Evolutionary conservation across 2,797 vertebrate genomes (phyloP).

Genomic region (Poecile montanus): DNA sequence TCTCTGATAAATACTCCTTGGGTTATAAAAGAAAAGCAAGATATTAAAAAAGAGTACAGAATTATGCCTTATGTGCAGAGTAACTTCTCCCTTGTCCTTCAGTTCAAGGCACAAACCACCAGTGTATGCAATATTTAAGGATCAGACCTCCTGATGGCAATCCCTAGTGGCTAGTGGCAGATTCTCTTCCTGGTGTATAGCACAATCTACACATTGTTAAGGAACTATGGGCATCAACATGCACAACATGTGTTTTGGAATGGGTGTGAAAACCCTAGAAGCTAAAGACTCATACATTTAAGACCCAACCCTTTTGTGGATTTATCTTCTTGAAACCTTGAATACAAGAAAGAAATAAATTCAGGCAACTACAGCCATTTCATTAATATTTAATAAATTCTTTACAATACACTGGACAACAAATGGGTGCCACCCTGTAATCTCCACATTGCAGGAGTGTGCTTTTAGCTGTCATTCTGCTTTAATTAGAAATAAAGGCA

Average conservation of each 20-base stretch:
- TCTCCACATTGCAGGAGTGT: background rate
- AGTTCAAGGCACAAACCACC: background rate
- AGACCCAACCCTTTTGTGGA: rapidly evolving
- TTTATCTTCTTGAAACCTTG: background rate
- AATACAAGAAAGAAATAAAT: background rate
- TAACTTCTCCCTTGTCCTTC: background rate
- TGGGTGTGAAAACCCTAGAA: background rate
- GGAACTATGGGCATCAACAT: background rate
- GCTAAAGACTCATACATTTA: background rate
- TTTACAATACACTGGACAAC: background rate
- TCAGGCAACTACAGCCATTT: background rate
- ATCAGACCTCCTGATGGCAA: background rate
- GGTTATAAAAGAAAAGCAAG: background rate
- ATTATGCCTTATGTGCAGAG: background rate
- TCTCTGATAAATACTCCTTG: background rate
- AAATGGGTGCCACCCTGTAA: background rate
- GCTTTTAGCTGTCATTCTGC: background rate
- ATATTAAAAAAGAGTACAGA: rapidly evolving
- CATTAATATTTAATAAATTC: background rate
- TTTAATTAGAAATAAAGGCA: background rate
- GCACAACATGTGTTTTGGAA: background rate
- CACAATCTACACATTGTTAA: background rate
- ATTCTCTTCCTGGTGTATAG: rapidly evolving
- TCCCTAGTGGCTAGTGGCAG: background rate
- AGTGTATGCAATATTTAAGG: background rate